Evolutionary conservation across 1,140 invertebrate genomes (phyloP).

Genomic region (Drosophila seguyi): DNA sequence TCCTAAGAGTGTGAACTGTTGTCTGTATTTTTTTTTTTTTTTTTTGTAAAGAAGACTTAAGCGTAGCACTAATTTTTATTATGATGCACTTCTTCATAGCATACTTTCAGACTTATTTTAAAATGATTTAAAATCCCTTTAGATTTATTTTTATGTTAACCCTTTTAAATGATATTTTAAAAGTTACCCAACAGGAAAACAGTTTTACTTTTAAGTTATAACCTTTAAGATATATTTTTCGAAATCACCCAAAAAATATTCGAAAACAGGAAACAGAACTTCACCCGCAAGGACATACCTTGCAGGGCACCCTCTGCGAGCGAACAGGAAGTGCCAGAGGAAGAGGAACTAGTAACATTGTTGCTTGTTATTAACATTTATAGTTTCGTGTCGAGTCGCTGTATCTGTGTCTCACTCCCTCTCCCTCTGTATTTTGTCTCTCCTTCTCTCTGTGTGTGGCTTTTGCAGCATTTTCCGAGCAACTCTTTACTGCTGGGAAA

Average conservation of each 20-base stretch:
- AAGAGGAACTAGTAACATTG: slow-evolving; percentile 74
- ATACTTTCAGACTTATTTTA: no score
- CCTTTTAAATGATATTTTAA: no score
- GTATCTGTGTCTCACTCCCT: neutral
- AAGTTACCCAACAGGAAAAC: no score
- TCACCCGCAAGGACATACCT: neutral
- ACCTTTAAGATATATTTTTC: no score
- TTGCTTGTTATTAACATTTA: slow-evolving; percentile 82
- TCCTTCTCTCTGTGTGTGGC: neutral
- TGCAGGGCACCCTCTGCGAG: neutral
- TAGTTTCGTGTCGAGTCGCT: slow-evolving; percentile 72
- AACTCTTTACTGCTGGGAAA: slow-evolving; percentile 36
- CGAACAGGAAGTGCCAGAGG: slow-evolving; percentile 28
- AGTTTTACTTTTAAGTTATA: no score
- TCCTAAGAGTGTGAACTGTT: no score
- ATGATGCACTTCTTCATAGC: no score
- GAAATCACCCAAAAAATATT: neutral
- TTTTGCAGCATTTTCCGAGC: slow-evolving; percentile 4
- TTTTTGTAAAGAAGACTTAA: no score
- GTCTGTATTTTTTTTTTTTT: no score
- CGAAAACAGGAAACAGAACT: neutral
- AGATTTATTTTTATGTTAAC: no score
- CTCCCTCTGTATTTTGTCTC: neutral
- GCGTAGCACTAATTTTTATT: no score
- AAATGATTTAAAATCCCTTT: no score